Evolutionary conservation across 1,140 invertebrate genomes (phyloP), one percentile per base, ranked within the genome.

Genomic region (Asbolus verrucosus): DNA sequence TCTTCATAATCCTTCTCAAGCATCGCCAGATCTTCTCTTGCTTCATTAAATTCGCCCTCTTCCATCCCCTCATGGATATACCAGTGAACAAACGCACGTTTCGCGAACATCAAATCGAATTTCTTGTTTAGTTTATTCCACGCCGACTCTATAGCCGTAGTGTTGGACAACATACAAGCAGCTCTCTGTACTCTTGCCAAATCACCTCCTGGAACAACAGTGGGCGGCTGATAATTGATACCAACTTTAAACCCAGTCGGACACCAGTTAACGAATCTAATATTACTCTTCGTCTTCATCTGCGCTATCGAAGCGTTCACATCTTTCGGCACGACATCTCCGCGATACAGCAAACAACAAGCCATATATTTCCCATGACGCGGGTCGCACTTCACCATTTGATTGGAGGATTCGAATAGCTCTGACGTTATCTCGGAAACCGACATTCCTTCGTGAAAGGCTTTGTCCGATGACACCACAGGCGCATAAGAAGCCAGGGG

Each of bases 1-100:
- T 89, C 87, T 77, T 88, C 86, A 75, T 88, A 88, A 78, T 93
- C 91, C 80, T 91, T 92, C 80, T 92, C 90, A 0, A 92, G 82
- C n/a, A 91, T 90, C 3, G 92, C 92, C 77, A 94, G 81, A 83
- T 95, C 92, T 82, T 95, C 93, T 62, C 93, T 88, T 1, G 93
- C 92, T 76, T 95, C 94, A 1, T 86, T 88, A 84, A 95, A 95
- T 80, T 94, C 92, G 38, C 88, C 90, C 83, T 93, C 88, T 76
- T 90, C 89, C 89, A 91, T 91, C 72, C 91, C 90, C 80, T 94
- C 92, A 5, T 90, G 83, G 0, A 90, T 87, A 78, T 91, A 93
- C 90, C 90, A 92, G 77, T 92, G 90, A 0, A 92, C 90, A 79
- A 93, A 87, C 18, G 91, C 88, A 75, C 90, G 84, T 81, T 92